Base-by-base conservation (phyloP, 2,888 invertebrate species). In the Nomada lathburiana region DNA sequence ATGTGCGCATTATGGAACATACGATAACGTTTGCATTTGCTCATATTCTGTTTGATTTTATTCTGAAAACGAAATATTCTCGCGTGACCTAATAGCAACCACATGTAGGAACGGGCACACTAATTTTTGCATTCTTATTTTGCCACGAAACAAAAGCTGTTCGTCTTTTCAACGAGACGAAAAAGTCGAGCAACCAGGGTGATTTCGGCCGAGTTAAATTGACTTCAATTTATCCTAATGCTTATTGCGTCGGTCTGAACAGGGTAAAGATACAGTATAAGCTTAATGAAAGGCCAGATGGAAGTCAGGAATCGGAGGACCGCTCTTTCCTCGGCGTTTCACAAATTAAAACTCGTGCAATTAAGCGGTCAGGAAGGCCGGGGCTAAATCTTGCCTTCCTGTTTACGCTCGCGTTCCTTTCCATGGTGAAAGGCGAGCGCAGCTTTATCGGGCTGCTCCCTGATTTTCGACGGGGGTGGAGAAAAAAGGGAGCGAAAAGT, bases 291-390 rank as follows among this genome's bases (percentile, higher is more conserved):
- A 82, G 84, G 69, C 64, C 68, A 73, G 78, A 79, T 57, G 76
- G 63, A 81, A 77, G 77, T 75, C 76, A 84, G 82, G 75, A 70
- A 83, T 82, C 78, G 52, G 74, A 72, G 80, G 82, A 73, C 69
- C 79, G 73, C 73, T 79, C 77, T 85, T 82, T 82, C 72, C 79
- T 77, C 84, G 84, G 80, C 83, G 78, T 87, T 84, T 85, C 80
- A 78, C 86, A 88, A 92, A 92, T 92, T 91, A 92, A 92, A 92
- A 92, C 86, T 89, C 87, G 86, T 82, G 90, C 90, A 92, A 92
- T 92, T 92, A 92, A 86, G 90, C 89, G 84, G 89, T 85, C 80
- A 78, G 83, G 77, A 84, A 80, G 84, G 82, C 80, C 78, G 84
- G 83, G 85, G 84, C 79, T 73, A 79, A 84, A 85, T 73, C 68